Evolutionary conservation across 2,797 vertebrate genomes (phyloP), one percentile per base, ranked within the genome.

Genomic region (Staurois parvus): DNA sequence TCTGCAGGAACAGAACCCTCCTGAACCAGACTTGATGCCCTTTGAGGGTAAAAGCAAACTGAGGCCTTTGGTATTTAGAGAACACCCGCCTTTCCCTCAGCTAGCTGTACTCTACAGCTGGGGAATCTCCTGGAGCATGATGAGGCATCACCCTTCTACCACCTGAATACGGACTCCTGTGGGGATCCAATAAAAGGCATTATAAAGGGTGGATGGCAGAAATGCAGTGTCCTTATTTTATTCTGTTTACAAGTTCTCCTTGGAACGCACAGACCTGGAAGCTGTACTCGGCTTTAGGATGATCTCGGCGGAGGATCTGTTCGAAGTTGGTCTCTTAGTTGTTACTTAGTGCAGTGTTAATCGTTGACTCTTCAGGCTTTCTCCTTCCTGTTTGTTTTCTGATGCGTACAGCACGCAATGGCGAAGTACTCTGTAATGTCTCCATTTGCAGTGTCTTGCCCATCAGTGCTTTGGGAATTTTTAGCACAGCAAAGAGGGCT

Each of bases 1-100:
- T 93, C 93, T 88, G 93, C 93, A 83, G 92, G 93, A 91, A 89
- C 90, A 90, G 92, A 93, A 89, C 89, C 88, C 42, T 83, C 68
- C 42, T 84, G 82, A 79, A 69, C 87, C 84, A 30, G 29, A 70
- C 59, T 59, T 66, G 29, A n/a, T 37, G 1, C 62, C 66, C 59
- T 68, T 42, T 10, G 0, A 42, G 13, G 24, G 59, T 24, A 28
- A 52, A 74, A 79, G 37, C 29, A 72, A 74, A 62, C 67, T 72
- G 68, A 67, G 76, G 84, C 84, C 79, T 86, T 81, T 72, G 84
- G 70, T 37, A 66, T 26, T 28, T 29, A 30, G 64, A n/a, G 3
- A 34, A 52, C 59, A 30, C 73, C 70, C 81, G 62, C 62, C 62
- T 56, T 56, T 74, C 62, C 48, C 9, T 28, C 24, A 11, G 68